Percentiles rank a stretch among this genome's conserved stretches.
Evolutionary conservation across 2,113 vertebrate species (phyloP).

Genomic region (Vimba vimba): DNA sequence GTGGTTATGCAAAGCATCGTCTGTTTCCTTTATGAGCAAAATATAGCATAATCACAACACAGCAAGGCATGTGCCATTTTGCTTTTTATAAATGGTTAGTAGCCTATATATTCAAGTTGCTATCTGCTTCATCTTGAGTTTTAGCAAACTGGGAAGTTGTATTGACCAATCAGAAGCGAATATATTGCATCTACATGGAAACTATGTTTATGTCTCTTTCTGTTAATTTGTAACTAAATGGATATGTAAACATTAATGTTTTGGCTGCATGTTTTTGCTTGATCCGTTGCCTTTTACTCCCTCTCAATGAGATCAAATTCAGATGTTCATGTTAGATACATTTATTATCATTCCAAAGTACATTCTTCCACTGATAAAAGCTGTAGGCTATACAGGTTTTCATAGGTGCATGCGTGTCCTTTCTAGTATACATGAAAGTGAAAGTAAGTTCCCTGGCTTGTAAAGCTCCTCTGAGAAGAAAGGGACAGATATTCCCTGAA

Average conservation of each 20-base stretch:
- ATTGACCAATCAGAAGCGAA: too few relatives aligned
- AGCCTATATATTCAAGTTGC: not conserved
- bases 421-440: not conserved
- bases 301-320: not conserved
- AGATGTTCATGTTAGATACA: not conserved
- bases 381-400: not conserved
- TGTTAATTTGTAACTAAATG: not conserved
- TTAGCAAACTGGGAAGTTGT: too few relatives aligned
- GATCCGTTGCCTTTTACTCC: not conserved
- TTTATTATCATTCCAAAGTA: not conserved
- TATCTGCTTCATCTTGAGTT: too few relatives aligned
- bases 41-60: not conserved
- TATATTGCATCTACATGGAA: not conserved
- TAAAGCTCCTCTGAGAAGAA: not conserved
- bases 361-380: not conserved
- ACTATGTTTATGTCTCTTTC: not conserved
- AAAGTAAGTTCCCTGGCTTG: not conserved
- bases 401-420: not conserved
- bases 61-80: not conserved
- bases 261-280: not conserved
- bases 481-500: not conserved
- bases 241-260: not conserved
- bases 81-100: not conserved
- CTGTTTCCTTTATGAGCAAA: not conserved
- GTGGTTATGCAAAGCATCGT: slow-evolving; percentile 11